Conservation (phyloP, 2,888 invertebrate genomes). For the Oeneis ivallda region DNA sequence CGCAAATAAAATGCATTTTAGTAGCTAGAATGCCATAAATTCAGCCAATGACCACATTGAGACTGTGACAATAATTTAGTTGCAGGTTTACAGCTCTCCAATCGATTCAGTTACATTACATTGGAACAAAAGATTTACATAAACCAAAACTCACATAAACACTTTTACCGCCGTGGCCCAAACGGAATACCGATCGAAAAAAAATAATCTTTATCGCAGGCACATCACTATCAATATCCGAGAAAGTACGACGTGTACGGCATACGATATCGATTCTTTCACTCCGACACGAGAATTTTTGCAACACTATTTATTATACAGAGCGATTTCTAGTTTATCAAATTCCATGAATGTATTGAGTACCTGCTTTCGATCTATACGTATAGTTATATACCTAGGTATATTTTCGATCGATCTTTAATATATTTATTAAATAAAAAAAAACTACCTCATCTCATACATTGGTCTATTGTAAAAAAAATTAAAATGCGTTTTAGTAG, state of each 20-base stretch:
- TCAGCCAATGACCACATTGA: too few relatives aligned
- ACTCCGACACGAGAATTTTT: constrained; percentile 46
- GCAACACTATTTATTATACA: constrained; percentile 37
- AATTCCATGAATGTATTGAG: constrained; percentile 25
- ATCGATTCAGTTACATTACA: not conserved
- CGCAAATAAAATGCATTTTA: too few relatives aligned
- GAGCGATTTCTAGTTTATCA: constrained; percentile 40
- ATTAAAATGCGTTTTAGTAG: too few relatives aligned
- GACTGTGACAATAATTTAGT: too few relatives aligned
- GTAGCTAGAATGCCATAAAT: too few relatives aligned
- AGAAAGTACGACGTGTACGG: constrained; percentile 48
- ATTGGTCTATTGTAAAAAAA: too few relatives aligned
- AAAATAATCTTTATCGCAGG: constrained; percentile 33
- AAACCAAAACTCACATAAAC: constrained; percentile 23
- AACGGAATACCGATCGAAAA: constrained; percentile 32
- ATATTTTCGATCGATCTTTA: too few relatives aligned
- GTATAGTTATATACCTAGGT: too few relatives aligned
- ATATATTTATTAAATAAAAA: too few relatives aligned
- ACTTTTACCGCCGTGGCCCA: constrained; percentile 25
- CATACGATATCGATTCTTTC: constrained; percentile 45
- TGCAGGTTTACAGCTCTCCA: not conserved
- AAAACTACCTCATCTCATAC: too few relatives aligned
- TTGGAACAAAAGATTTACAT: not conserved
- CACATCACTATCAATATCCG: constrained; percentile 37
- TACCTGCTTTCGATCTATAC: constrained; percentile 12